A percentile compares a stretch with the other conserved stretches of the same genome.
These are phyloP conservation scores for Chymomyza costata DNA, from an alignment of 1,140 invertebrate genomes.

Conservation along the genomic window DNA sequence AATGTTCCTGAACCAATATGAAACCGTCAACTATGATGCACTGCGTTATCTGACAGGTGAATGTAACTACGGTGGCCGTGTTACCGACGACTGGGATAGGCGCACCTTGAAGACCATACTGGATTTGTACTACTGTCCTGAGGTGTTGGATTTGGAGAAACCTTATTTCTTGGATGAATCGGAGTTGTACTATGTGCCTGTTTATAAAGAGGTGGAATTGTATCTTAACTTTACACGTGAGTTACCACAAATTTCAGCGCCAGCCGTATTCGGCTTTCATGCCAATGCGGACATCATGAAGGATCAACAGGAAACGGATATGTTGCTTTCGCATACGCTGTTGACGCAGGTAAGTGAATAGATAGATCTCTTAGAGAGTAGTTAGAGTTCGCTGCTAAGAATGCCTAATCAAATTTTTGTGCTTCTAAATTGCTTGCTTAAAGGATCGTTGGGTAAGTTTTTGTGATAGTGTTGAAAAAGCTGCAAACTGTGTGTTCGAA, in stretches of 20 bases:
- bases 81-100: constrained; percentile 96
- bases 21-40: constrained; percentile 92
- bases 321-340: constrained; percentile 86
- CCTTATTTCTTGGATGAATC: constrained; percentile 80
- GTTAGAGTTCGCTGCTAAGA: not conserved
- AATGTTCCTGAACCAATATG: constrained; percentile 92
- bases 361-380: not conserved
- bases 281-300: constrained; percentile 96
- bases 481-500: no score
- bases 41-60: constrained; percentile 93
- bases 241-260: constrained; percentile 87
- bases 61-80: constrained; percentile 97
- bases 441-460: constrained; percentile 62
- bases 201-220: constrained; percentile 83
- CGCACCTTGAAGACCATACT: constrained; percentile 90
- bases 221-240: constrained; percentile 86
- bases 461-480: no score
- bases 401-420: constrained; percentile 4
- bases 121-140: constrained; percentile 85
- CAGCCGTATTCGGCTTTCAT: constrained; percentile 94
- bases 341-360: constrained; percentile 82
- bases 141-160: constrained; percentile 77
- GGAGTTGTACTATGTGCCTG: constrained; percentile 85
- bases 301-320: constrained; percentile 90
- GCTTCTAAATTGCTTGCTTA: constrained; percentile 11